Percentiles rank a stretch among this genome's conserved stretches.
These are phyloP conservation scores for Drosophila repleta DNA, from an alignment of 1,140 invertebrate species.

Conservation along the genomic window DNA sequence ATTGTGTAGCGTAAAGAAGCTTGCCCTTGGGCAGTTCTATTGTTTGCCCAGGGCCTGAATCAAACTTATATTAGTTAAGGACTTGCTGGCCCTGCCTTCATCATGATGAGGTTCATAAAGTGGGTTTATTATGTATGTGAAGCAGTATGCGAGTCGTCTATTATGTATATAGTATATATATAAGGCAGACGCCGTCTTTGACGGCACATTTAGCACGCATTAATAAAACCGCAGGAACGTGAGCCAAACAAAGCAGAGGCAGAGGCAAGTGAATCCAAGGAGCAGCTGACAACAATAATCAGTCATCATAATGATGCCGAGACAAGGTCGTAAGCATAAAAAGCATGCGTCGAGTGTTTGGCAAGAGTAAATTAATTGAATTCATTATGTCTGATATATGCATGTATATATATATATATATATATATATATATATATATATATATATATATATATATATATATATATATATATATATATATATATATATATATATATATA, in stretches of 20 bases:
- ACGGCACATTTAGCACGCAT: slow-evolving; percentile 75
- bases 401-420: background rate
- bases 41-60: slow-evolving; percentile 45
- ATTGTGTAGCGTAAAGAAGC: slow-evolving; percentile 33
- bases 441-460: slow-evolving; percentile 13
- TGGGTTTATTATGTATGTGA: slow-evolving; percentile 54
- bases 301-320: slow-evolving; percentile 76
- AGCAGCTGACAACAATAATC: slow-evolving; percentile 62
- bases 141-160: slow-evolving; percentile 60
- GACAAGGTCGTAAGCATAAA: slow-evolving; percentile 46
- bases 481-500: slow-evolving; percentile 12
- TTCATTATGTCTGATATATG: slow-evolving; percentile 75
- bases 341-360: slow-evolving; percentile 43
- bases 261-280: slow-evolving; percentile 39
- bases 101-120: slow-evolving; percentile 50
- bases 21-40: slow-evolving; percentile 61
- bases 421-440: background rate
- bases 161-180: background rate
- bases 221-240: slow-evolving; percentile 76
- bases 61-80: slow-evolving; percentile 46
- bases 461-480: background rate
- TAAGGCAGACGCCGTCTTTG: slow-evolving; percentile 49
- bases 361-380: slow-evolving; percentile 76
- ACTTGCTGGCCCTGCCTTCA: too few species aligned
- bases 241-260: slow-evolving; percentile 51